Conservation (phyloP, 2,113 vertebrate species). For the Takifugu flavidus region DNA sequence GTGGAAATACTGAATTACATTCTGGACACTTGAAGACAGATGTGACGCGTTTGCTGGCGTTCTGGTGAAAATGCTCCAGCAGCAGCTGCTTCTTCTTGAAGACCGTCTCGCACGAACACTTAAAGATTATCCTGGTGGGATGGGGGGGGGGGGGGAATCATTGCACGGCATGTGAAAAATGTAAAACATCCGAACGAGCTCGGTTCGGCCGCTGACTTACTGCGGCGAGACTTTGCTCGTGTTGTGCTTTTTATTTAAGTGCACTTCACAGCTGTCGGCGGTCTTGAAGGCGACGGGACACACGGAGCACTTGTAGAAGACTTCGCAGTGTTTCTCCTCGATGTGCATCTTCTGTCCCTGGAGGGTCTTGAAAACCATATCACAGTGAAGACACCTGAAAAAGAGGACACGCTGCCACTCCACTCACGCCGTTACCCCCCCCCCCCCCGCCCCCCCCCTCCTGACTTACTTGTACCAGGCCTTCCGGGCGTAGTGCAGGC, state of each 20-base stretch:
- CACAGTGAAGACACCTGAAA: conserved; percentile 92
- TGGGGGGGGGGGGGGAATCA: too few relatives aligned
- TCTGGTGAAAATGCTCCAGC: conserved; percentile 90
- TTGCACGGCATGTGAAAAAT: background rate
- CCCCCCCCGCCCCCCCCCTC: background rate
- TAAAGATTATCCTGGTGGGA: conserved; percentile 84
- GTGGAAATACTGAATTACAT: conserved; percentile 87
- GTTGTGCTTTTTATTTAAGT: conserved; percentile 84
- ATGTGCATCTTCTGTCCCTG: conserved; percentile 88
- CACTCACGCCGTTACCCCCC: background rate
- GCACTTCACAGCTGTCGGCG: conserved; percentile 78
- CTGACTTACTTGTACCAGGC: conserved; percentile 87
- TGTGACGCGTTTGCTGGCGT: conserved; percentile 79
- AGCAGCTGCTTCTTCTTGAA: conserved; percentile 93
- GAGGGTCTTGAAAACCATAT: conserved; percentile 85
- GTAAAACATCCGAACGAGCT: background rate
- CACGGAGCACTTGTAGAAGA: conserved; percentile 91
- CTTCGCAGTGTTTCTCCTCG: conserved; percentile 89
- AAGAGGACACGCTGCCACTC: background rate
- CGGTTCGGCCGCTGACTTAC: conserved; percentile 73
- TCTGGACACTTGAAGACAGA: conserved; percentile 94
- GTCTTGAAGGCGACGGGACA: conserved; percentile 95
- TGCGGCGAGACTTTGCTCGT: conserved; percentile 73
- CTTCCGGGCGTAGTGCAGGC: conserved; percentile 93
- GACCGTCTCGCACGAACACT: conserved; percentile 91